A percentile compares a stretch with the other conserved stretches of the same genome.
Conservation (phyloP, 2,888 invertebrate genomes). For the Phyllotreta cruciferae region DNA sequence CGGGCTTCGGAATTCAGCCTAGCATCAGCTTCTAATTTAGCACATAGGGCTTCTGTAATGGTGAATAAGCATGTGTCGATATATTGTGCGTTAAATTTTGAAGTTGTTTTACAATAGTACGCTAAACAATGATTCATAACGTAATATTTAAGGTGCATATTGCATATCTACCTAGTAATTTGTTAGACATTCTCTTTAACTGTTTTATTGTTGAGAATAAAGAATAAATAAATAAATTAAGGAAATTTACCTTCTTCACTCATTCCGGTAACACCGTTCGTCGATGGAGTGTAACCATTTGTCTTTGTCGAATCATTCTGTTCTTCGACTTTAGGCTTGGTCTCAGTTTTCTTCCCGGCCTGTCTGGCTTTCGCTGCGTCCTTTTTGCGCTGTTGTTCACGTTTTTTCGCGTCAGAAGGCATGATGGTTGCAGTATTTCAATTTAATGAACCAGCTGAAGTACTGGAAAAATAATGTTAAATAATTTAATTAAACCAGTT, state of each 20-base stretch:
- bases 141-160: not conserved
- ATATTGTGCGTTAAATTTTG: too few species aligned
- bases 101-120: constrained; percentile 11
- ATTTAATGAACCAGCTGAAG: constrained; percentile 14
- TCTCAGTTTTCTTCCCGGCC: constrained; percentile 59
- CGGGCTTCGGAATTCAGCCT: constrained; percentile 92
- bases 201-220: too few species aligned
- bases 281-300: constrained; percentile 38
- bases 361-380: constrained; percentile 84
- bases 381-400: constrained; percentile 96
- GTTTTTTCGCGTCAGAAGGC: constrained; percentile 99
- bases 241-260: constrained; percentile 72
- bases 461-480: constrained; percentile 10
- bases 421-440: constrained; percentile 61
- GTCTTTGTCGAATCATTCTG: constrained; percentile 53
- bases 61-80: too few species aligned
- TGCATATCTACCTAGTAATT: too few species aligned
- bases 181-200: too few species aligned
- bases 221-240: constrained; percentile 3
- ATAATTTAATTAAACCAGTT: not conserved
- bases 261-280: constrained; percentile 63
- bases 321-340: constrained; percentile 53
- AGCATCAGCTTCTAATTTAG: constrained; percentile 88
- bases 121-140: constrained; percentile 1
- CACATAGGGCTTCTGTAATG: constrained; percentile 79